phyloP scores from a whole-genome alignment of 2,113 vertebrate genomes.

The Rynchops niger region DNA sequence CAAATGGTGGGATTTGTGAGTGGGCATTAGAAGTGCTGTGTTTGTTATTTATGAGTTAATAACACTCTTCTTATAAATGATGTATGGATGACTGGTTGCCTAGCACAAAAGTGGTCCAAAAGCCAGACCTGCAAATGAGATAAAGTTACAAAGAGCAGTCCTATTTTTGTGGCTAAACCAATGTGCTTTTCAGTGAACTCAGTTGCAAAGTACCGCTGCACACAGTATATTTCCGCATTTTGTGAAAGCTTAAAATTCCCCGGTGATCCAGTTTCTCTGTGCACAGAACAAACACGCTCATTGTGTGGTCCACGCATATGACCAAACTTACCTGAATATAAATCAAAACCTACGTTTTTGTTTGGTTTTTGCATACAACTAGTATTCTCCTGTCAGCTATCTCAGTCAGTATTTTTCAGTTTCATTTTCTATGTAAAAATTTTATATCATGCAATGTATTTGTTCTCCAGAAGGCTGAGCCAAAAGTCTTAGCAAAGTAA shows the following conservation, averaged over 20 bases:
- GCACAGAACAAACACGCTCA: conserved; percentile 22
- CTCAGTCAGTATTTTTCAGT: not conserved
- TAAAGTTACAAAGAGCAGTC: not conserved
- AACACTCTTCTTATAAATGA: not conserved
- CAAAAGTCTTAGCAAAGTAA: not conserved
- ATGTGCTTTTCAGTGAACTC: not conserved
- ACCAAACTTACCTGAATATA: conserved; percentile 21
- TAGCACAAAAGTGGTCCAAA: not conserved
- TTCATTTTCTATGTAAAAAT: not conserved
- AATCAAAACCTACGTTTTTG: not conserved
- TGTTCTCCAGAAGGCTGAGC: not conserved
- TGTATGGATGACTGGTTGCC: not conserved
- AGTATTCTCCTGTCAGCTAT: not conserved
- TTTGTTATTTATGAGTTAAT: not conserved
- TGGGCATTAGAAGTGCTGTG: not conserved
- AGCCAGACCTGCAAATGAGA: not conserved
- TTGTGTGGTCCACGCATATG: not conserved
- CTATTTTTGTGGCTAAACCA: conserved; percentile 15
- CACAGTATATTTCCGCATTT: not conserved
- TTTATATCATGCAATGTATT: not conserved
- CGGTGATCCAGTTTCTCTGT: not conserved
- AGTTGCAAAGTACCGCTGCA: not conserved
- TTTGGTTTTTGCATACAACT: not conserved
- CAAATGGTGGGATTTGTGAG: not conserved
- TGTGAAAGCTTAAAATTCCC: conserved; percentile 20